These are phyloP conservation scores for Xenus cinereus DNA, from an alignment of 2,113 vertebrate genomes.

Conservation along the genomic window DNA sequence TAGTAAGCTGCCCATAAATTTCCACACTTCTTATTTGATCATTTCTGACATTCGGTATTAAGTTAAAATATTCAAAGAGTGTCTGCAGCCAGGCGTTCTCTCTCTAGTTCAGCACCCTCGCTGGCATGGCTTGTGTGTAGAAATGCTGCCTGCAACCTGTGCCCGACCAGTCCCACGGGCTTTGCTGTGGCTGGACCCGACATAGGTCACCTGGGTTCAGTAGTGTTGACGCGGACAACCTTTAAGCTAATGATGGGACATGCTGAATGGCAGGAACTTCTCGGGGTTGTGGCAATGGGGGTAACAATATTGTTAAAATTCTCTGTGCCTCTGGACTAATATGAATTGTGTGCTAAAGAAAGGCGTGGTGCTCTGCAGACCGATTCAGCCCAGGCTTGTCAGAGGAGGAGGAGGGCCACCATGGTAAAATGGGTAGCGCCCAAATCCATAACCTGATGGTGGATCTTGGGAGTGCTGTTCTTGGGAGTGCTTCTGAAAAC, in stretches of 20 bases:
- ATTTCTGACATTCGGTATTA: not conserved
- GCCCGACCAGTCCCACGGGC: rapidly evolving
- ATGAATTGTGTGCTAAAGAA: not conserved
- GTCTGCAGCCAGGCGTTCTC: not conserved
- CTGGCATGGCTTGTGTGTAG: not conserved
- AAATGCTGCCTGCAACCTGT: not conserved
- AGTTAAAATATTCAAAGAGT: not conserved
- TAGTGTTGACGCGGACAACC: rapidly evolving
- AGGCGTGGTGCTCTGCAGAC: not conserved
- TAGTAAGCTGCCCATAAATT: not conserved
- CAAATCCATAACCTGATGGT: not conserved
- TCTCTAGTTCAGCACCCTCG: not conserved
- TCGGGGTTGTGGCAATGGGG: not conserved
- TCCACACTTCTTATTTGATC: not conserved
- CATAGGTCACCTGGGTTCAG: not conserved
- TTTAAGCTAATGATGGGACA: not conserved
- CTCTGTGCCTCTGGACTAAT: not conserved
- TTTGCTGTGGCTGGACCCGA: not conserved
- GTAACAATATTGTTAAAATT: not conserved
- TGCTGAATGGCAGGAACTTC: not conserved
- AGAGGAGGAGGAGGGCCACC: not conserved
- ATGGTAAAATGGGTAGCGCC: not conserved
- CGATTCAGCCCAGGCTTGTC: not conserved
- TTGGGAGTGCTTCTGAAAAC: not conserved
- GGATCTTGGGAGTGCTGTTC: not conserved